phyloP scores from a whole-genome alignment of 2,797 vertebrate species.

The Hoplostethus mediterraneus region DNA sequence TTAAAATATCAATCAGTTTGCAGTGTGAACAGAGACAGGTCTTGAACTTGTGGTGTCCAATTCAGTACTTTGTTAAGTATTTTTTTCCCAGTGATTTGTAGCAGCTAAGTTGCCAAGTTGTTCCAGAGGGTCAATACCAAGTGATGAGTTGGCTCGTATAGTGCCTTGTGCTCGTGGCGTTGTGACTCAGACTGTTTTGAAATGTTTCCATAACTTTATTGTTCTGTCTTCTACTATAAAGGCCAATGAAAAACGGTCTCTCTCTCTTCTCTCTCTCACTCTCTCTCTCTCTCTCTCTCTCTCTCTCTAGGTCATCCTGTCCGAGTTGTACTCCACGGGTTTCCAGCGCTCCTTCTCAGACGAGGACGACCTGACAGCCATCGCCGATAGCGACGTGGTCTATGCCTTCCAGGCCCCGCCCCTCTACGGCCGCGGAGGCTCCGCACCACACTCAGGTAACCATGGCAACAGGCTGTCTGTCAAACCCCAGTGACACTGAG shows the following conservation, averaged over 20 bases:
- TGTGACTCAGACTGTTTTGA: background rate
- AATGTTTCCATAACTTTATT: no score
- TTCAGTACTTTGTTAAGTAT: no score
- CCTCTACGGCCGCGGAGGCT: conserved; percentile 68
- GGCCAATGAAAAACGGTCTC: conserved; percentile 5
- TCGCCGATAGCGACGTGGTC: conserved; percentile 87
- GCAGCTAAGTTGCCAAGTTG: no score
- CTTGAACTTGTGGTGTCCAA: no score
- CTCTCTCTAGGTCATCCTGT: conserved; percentile 88
- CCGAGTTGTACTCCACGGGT: conserved; percentile 88
- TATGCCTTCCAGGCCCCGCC: conserved; percentile 92
- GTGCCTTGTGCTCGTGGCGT: background rate
- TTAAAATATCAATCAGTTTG: conserved; percentile 12
- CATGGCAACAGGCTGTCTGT: conserved; percentile 25
- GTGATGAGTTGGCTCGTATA: no score
- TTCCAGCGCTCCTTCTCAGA: conserved; percentile 92
- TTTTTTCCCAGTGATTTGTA: no score
- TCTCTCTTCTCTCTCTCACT: background rate
- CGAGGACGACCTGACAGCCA: conserved; percentile 87
- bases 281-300: background rate
- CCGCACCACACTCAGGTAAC: conserved; percentile 84
- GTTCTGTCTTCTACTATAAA: no score
- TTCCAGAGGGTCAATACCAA: background rate
- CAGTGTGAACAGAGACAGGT: background rate
- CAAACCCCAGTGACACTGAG: background rate